Base-by-base conservation (phyloP, 1,140 invertebrate genomes). In the Cherax destructor region DNA sequence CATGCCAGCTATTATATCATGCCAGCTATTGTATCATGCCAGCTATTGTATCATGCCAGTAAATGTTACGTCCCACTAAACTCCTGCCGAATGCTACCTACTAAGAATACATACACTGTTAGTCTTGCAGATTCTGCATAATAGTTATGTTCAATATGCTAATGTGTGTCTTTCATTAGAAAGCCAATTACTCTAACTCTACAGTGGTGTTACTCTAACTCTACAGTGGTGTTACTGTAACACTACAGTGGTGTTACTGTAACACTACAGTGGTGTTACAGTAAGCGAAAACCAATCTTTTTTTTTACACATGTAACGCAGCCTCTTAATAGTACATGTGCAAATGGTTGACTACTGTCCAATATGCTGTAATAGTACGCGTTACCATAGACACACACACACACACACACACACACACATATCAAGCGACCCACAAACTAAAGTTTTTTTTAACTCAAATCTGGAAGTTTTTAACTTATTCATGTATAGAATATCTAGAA, bases 321-420 rank as follows among this genome's bases (percentile, higher is more conserved):
- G 61, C 11, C 56, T n/a, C 11, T 65, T 83, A 13, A 47, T 65
- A 56, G 69, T 30, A 83, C 81, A 69, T 83, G 11, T 6, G 47
- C 16, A 83, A 69, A 65, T n/a, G 56, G 49, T 49, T 83, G 69
- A 83, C 81, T 83, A 41, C 47, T 83, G 61, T 83, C 69, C 81
- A 11, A 83, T 21, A 69, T 18, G 13, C 65, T 30, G 7, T 59
- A 81, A 41, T 83, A 69, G 30, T 83, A 69, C 30, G 13, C 21
- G 65, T 69, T 69, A 47, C 24, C 13, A 56, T 6, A 56, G 1
- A 56, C 13, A 56, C 13, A 56, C 13, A 56, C 13, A 56, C 13
- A 56, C 13, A 56, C 13, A 56, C 13, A 56, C 13, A 56, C 13
- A 65, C 21, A 21, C 30, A 49, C 69, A 56, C 50, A 83, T 69